Evolutionary conservation across 92 coral and sea anemone genomes (phyloP), one percentile per base, ranked within the genome.

Genomic region (Bergia sp.): DNA sequence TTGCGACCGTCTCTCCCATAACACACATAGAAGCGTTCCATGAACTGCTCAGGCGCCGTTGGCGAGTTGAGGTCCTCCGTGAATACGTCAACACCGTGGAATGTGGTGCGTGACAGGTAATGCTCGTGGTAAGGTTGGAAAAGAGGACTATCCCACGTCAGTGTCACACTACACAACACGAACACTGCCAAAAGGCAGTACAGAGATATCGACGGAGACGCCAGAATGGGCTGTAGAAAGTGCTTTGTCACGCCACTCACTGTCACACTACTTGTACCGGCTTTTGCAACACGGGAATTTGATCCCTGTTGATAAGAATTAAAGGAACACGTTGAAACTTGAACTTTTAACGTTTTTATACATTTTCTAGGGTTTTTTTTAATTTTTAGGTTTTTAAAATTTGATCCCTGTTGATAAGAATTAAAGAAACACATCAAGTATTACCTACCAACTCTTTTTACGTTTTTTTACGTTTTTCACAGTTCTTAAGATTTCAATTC

Each of bases 141-240:
- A 74, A 97, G 91, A 41, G 97, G 97, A 7, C 98, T 92, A 86
- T 97, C 99, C 99, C 99, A 95, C 55, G 99, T 97, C 55, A 97
- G 88, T 39, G 98, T 95, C 85, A 97, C 96, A 87, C 99, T 95
- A 55, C 99, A 97, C 82, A 97, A 82, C 71, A 97, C 97, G 69
- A 96, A 91, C 57, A 97, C 94, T 37, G 98, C 97, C 88, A 97
- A 85, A 10, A 95, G 92, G 88, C 97, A 93, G 87, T 92, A 92
- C 86, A 97, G 78, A 67, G 94, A 97, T 79, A 92, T 57, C 39
- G 94, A 87, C 0, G 92, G 91, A 39, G 94, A 85, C 9, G 92
- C 82, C 76, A 86, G 88, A 92, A 92, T 92, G 81, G 94, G 86
- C 79, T 79, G 40, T 61, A 82, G 84, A 65, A 40, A 53, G 40